Base-by-base conservation (phyloP, 1,140 invertebrate genomes). In the Drosophila pseudoobscura region DNA sequence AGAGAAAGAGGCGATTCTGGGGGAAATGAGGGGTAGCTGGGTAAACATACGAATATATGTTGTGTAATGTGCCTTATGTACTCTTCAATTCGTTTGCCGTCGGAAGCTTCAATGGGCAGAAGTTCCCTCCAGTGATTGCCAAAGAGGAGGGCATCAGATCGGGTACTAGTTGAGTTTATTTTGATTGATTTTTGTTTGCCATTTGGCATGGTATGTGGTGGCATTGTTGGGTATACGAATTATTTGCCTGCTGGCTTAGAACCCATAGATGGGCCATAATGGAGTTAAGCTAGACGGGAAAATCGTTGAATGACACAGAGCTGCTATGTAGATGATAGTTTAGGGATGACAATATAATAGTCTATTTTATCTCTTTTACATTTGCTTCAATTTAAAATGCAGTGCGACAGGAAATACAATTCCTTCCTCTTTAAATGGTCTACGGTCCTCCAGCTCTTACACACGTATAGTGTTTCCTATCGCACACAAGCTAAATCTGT, bases 161-260 rank as follows among this genome's bases (percentile, higher is more conserved):
- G 4, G 20, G 46, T 43, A 61, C 68, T 68, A 45, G 58, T 64
- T 65, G 44, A 15, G 50, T 59, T 74, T 74, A 22, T 57, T 78
- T 62, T 58, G 76, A 85, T 73, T 80, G 80, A 84, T 75, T 73
- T 59, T 58, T 65, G 80, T 69, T 73, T 78, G 75, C 49, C 39
- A 66, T 75, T 75, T 69, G 64, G 44, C 55, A 47, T 69, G 64
- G 44, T 55, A 47, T 61, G 59, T 51, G 55, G 57, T 69, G 49
- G 49, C 20, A 41, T 54, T 72, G 47, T 45, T 75, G 68, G 45
- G 35, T 4, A 13, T 13, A 13, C 3, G 31, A 26, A 26, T 26
- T 72, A 53, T 54, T 71, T 71, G 57, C 68, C 41, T 61, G 68
- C 39, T 63, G 68, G 47, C 47, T 60, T 56, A 54, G 57, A 60